Evolutionary conservation across 2,113 vertebrate genomes (phyloP).

Genomic region (Arvicanthis niloticus): DNA sequence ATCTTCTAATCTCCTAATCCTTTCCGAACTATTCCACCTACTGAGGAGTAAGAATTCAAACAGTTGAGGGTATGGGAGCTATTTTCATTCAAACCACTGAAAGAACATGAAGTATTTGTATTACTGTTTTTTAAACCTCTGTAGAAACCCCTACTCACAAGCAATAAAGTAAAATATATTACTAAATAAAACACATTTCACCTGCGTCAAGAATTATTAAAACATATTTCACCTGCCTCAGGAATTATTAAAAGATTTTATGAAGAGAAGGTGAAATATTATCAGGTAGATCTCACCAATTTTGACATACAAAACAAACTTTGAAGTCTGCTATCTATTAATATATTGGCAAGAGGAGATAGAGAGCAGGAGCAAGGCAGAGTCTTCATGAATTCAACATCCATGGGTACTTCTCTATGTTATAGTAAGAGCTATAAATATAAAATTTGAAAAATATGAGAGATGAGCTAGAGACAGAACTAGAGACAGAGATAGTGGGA

Average conservation of each 20-base stretch:
- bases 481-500: background rate
- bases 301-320: background rate
- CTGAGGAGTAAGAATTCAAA: background rate
- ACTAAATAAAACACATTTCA: background rate
- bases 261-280: background rate
- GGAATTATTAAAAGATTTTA: background rate
- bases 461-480: background rate
- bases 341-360: background rate
- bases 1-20: background rate
- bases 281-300: background rate
- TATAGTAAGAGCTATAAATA: background rate
- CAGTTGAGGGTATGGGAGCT: no score
- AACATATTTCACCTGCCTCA: background rate
- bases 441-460: background rate
- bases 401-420: background rate
- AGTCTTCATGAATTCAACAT: background rate
- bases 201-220: background rate
- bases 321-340: background rate
- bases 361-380: background rate
- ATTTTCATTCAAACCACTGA: background rate
- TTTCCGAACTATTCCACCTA: background rate
- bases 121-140: background rate
- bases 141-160: background rate
- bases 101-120: background rate
- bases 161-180: background rate